A percentile compares a stretch with the other conserved stretches of the same genome.
Evolutionary conservation across 1,140 invertebrate genomes (phyloP).

Genomic region (Ceratina australensis): DNA sequence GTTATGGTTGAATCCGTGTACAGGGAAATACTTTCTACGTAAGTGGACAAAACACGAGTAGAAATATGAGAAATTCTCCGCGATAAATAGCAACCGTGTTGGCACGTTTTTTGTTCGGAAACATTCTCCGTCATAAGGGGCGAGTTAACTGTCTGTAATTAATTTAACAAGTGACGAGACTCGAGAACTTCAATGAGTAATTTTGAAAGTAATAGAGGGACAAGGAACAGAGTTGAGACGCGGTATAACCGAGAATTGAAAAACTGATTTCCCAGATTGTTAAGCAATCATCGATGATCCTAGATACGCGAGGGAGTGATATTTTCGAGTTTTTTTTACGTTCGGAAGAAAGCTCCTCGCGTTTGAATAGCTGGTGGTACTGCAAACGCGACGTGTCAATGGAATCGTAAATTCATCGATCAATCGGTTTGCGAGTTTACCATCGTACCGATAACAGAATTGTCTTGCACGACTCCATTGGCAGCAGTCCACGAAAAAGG

Average conservation of each 20-base stretch:
- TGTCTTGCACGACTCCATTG: conserved; percentile 19
- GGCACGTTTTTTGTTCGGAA: background rate
- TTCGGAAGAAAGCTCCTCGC: background rate
- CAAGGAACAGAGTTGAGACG: background rate
- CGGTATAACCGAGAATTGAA: background rate
- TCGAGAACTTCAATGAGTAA: no score
- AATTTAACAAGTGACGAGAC: no score
- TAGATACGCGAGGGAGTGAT: conserved; percentile 4
- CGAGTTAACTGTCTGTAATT: background rate
- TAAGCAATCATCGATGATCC: conserved; percentile 43
- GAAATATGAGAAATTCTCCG: conserved; percentile 33
- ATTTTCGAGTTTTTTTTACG: conserved; percentile 27
- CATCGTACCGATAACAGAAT: conserved; percentile 21
- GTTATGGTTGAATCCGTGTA: conserved; percentile 53
- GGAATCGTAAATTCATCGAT: conserved; percentile 29
- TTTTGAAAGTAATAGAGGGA: no score
- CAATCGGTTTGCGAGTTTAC: conserved; percentile 13
- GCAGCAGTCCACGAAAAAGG: conserved; percentile 1
- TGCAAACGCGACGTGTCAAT: conserved; percentile 4
- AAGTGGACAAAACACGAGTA: conserved; percentile 35
- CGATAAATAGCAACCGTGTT: conserved; percentile 28
- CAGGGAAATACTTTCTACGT: conserved; percentile 35
- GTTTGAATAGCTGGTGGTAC: conserved; percentile 31
- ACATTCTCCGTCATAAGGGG: background rate
- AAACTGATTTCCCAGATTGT: background rate